Percentiles rank a stretch among this genome's conserved stretches.
phyloP scores from a whole-genome alignment of 2,888 invertebrate species.

The Dendrolimus pini region DNA sequence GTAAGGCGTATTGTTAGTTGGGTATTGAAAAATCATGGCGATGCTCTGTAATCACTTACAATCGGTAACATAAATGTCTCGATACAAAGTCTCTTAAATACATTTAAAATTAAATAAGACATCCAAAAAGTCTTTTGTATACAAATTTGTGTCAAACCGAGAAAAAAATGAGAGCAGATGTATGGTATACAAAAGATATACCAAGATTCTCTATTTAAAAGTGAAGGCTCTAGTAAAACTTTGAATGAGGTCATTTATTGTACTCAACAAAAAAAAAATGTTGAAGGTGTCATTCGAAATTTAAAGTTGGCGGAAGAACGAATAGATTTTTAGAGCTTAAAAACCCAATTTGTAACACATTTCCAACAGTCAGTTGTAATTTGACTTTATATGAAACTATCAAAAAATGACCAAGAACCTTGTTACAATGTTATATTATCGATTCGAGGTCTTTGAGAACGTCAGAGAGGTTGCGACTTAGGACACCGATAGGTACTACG shows the following conservation, averaged over 20 bases:
- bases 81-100: no score
- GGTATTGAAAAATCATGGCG: no score
- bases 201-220: not conserved
- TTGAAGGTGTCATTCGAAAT: not conserved
- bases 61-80: no score
- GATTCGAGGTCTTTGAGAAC: no score
- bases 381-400: not conserved
- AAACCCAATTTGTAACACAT: not conserved
- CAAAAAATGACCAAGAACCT: no score
- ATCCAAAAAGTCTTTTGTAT: not conserved
- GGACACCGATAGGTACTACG: no score
- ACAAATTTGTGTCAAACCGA: not conserved
- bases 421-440: no score
- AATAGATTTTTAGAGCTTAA: not conserved
- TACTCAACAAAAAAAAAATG: not conserved
- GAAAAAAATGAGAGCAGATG: not conserved
- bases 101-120: not conserved
- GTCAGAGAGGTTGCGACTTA: no score
- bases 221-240: not conserved
- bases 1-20: no score
- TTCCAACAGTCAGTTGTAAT: not conserved
- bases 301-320: not conserved
- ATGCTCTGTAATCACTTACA: no score
- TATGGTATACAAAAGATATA: not conserved
- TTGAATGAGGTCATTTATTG: not conserved